Conservation (phyloP, 1,140 invertebrate species). For the Pseudomyrmex dendroicus region DNA sequence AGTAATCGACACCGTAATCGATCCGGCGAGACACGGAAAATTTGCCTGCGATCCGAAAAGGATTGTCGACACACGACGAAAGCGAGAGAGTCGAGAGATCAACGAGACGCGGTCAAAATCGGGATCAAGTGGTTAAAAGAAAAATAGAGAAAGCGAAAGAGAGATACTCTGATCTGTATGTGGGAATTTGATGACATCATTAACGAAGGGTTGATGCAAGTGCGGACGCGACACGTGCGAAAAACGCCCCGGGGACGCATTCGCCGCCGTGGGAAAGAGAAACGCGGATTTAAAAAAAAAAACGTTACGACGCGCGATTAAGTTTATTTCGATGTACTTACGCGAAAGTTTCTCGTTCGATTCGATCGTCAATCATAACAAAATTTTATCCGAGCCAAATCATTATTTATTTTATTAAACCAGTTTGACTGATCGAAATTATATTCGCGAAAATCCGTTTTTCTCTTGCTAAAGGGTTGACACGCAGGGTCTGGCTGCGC, state of each 20-base stretch:
- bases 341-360: not conserved
- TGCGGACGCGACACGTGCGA: constrained; percentile 50
- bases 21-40: not conserved
- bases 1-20: constrained; percentile 67
- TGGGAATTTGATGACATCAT: constrained; percentile 64
- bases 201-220: constrained; percentile 62
- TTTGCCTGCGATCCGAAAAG: not conserved
- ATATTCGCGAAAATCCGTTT: not conserved
- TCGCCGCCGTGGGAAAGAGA: constrained; percentile 63
- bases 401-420: too few species aligned
- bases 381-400: not conserved
- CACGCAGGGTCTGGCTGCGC: not conserved
- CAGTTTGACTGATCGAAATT: not conserved
- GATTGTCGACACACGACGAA: not conserved
- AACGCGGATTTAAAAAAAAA: constrained; percentile 14
- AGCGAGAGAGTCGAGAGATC: not conserved
- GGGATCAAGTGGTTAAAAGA: not conserved
- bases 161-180: not conserved
- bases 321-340: not conserved
- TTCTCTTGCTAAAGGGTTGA: constrained; percentile 18
- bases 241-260: constrained; percentile 58
- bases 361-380: constrained; percentile 22
- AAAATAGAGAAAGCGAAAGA: not conserved
- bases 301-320: not conserved
- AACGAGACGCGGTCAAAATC: not conserved